These are phyloP conservation scores for Cosmorhoe ocellata DNA, from an alignment of 2,888 invertebrate genomes.

Conservation along the genomic window DNA sequence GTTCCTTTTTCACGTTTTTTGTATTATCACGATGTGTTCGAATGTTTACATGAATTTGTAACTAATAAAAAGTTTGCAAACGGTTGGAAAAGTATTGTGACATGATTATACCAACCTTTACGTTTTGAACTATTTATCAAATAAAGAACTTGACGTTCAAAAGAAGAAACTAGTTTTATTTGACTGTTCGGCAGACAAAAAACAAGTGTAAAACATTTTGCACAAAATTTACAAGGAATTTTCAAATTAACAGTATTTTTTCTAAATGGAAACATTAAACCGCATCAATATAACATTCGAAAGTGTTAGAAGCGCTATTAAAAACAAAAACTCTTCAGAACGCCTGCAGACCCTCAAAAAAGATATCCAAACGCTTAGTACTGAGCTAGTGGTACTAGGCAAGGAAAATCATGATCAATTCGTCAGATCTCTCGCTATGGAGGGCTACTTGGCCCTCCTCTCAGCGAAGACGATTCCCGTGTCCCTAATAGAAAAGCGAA, in stretches of 20 bases:
- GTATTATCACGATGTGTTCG: too few species aligned
- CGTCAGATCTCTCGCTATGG: constrained; percentile 68
- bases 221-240: constrained; percentile 2
- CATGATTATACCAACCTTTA: constrained; percentile 4
- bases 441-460: constrained; percentile 66
- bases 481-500: constrained; percentile 59
- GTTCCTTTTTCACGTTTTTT: too few species aligned
- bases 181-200: constrained; percentile 20
- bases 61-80: too few species aligned
- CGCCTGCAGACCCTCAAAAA: constrained; percentile 56
- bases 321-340: constrained; percentile 59
- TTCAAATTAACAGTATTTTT: constrained; percentile 35
- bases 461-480: constrained; percentile 66
- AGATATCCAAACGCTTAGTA: constrained; percentile 58
- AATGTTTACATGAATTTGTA: too few species aligned
- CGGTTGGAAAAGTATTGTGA: too few species aligned
- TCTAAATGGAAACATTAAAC: constrained; percentile 55
- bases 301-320: constrained; percentile 56
- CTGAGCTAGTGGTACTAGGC: constrained; percentile 60
- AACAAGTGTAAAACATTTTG: constrained; percentile 11
- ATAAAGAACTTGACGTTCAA: constrained; percentile 4
- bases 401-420: constrained; percentile 65
- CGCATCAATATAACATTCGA: constrained; percentile 63
- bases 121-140: background rate
- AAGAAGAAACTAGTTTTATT: constrained; percentile 8